Percentiles rank a stretch among this genome's conserved stretches.
Evolutionary conservation across 2,797 vertebrate species (phyloP).

Genomic region (Phoebastria nigripes): DNA sequence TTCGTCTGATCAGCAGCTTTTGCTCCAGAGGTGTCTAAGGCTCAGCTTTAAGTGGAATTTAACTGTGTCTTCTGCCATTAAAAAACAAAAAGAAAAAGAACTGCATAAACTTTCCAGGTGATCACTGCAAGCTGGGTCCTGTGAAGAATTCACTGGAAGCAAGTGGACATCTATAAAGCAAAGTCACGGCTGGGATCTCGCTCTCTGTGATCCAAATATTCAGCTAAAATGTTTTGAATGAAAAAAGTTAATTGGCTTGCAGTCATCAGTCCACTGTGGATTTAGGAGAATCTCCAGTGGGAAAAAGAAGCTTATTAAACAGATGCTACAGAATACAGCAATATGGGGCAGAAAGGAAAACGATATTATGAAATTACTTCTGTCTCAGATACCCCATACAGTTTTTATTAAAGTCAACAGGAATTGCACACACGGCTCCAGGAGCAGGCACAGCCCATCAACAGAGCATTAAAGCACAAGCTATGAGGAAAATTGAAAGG

Average conservation of each 20-base stretch:
- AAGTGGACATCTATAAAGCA: background rate
- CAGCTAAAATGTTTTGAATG: background rate
- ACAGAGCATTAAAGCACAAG: background rate
- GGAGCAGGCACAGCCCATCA: background rate
- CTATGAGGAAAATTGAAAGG: background rate
- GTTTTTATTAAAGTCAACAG: slow-evolving; percentile 49
- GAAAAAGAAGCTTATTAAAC: slow-evolving; percentile 46
- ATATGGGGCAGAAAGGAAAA: slow-evolving; percentile 28
- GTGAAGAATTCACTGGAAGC: background rate
- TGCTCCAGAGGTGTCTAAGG: background rate
- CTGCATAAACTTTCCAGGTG: background rate
- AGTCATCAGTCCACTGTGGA: background rate
- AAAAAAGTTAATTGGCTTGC: background rate
- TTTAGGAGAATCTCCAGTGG: slow-evolving; percentile 9
- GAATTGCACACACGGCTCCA: background rate
- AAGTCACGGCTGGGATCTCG: background rate
- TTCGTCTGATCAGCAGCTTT: background rate
- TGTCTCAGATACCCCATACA: background rate
- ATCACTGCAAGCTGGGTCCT: background rate
- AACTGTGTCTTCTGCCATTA: background rate
- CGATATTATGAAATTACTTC: slow-evolving; percentile 38
- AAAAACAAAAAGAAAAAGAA: background rate
- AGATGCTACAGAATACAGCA: slow-evolving; percentile 38
- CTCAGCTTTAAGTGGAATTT: background rate
- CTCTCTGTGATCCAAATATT: background rate